Base-by-base conservation (phyloP, 2,113 vertebrate species). In the Melanerpes aurifrons region DNA sequence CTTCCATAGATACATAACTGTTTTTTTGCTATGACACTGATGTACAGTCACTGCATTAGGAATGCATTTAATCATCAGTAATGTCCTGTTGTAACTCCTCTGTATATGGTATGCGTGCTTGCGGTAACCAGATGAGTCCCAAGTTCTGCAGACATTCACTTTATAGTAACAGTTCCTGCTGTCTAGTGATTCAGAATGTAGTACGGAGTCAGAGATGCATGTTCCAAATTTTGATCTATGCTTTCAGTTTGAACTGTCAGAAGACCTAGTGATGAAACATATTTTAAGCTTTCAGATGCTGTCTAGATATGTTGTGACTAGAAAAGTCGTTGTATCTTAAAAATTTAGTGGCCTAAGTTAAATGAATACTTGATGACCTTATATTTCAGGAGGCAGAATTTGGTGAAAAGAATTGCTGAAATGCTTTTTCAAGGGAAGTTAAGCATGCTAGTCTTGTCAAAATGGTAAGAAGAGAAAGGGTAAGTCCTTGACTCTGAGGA, bases 51-150 rank as follows among this genome's bases (percentile, higher is more conserved):
- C 92, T 85, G 56, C 82, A 90, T 54, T 92, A 89, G 89, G 89
- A 87, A 76, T 92, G 90, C 72, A 82, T 91, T 95, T 97, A 94
- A 87, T 88, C 90, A 85, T 63, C 76, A 54, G 62, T 76, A 86
- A 70, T 90, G 86, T 73, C 50, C 68, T 82, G 40, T 72, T 61
- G 81, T 37, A 88, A 43, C 58, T 89, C 69, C n/a, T 75, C 37
- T 84, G 21, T 59, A 20, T 29, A 21, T 22, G n/a, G 8, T 58
- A 18, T 19, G 21, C 28, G 48, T 37, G 29, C 70, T 88, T 85
- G 48, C 70, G 62, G 35, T 16, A 72, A 22, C 68, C 40, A 62
- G 24, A 8, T 22, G 58, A 82, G 37, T 43, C 75, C n/a, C 0
- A 12, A 59, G 25, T 6, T 64, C 21, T 86, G 45, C 67, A 58